Conservation (phyloP, 2,888 invertebrate genomes). For the Hypolimnas misippus region DNA sequence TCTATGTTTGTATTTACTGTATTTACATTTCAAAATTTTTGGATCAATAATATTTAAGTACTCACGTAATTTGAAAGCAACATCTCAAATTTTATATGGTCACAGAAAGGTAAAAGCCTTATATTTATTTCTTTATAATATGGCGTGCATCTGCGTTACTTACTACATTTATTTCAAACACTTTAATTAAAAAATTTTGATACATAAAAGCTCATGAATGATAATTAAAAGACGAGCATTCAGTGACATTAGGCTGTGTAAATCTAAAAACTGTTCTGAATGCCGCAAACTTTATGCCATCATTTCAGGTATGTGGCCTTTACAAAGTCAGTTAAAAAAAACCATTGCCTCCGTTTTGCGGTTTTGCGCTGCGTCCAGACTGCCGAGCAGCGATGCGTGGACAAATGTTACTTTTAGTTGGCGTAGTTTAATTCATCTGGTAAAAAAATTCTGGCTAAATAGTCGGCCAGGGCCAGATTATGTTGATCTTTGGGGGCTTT, state of each 20-base stretch:
- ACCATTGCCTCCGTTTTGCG: conserved; percentile 21
- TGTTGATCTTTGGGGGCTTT: background rate
- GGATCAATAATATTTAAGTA: too few species aligned
- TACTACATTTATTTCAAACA: background rate
- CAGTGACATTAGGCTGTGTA: background rate
- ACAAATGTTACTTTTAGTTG: conserved; percentile 34
- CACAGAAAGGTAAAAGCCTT: too few species aligned
- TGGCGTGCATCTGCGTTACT: too few species aligned
- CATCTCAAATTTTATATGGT: too few species aligned
- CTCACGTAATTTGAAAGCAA: too few species aligned
- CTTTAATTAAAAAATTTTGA: background rate
- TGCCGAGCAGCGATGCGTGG: conserved; percentile 28
- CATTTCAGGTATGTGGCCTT: conserved; percentile 10
- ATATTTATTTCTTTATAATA: too few species aligned
- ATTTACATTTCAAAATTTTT: too few species aligned
- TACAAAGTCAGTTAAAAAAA: conserved; percentile 19
- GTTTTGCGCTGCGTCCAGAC: conserved; percentile 18
- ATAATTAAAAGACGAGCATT: background rate
- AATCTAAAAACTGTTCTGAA: background rate
- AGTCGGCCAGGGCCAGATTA: conserved; percentile 11
- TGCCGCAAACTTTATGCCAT: conserved; percentile 5
- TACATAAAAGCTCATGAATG: background rate
- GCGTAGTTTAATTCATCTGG: conserved; percentile 29
- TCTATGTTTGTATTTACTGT: too few species aligned
- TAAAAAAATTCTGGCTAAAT: conserved; percentile 21